Evolutionary conservation across 2,888 invertebrate genomes (phyloP), one percentile per base, ranked within the genome.

Genomic region (Leptinotarsa tumamoca): DNA sequence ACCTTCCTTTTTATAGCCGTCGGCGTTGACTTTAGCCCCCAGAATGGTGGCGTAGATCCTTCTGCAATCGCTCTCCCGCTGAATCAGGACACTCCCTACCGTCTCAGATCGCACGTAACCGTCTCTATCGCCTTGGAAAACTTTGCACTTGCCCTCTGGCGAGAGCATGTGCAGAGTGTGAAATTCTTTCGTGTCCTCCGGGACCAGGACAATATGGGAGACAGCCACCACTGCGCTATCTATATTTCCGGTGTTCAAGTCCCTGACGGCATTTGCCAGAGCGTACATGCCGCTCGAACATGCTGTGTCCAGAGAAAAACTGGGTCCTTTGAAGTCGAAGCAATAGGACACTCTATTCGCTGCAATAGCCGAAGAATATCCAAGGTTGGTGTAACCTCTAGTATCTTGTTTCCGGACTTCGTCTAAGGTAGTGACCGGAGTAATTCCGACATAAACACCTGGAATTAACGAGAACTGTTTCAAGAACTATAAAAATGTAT

Each of bases 21-120:
- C 87, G 68, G 85, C 84, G 72, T 87, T 87, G 17, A 83, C 83
- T 83, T 86, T 88, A 17, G 85, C 83, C 27, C 82, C 70, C 10
- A 80, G 56, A 52, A 92, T 83, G 23, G 89, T 88, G 2, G 90
- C 89, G 80, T 92, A 92, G 21, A 90, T 84, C 63, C 92, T 84
- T 75, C 87, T 89, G 1, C 91, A 89, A 72, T 87, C 84, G 73
- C 87, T 85, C 2, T 87, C 91, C 82, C 93, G 94, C 86, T 96
- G 96, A 21, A 97, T 85, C 82, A 93, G 92, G 50, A 94, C 85
- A 0, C 93, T 92, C 3, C 91, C 92, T 4, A 96, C 89, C 0
- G 95, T 93, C 87, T 97, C 96, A n/a, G 95, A 93, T 14, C 96
- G 91, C 0, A 93, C 94, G 83, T 96, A 96, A 0, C 96, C 96